phyloP scores from a whole-genome alignment of 2,888 invertebrate genomes.

The Helobdella robusta region DNA sequence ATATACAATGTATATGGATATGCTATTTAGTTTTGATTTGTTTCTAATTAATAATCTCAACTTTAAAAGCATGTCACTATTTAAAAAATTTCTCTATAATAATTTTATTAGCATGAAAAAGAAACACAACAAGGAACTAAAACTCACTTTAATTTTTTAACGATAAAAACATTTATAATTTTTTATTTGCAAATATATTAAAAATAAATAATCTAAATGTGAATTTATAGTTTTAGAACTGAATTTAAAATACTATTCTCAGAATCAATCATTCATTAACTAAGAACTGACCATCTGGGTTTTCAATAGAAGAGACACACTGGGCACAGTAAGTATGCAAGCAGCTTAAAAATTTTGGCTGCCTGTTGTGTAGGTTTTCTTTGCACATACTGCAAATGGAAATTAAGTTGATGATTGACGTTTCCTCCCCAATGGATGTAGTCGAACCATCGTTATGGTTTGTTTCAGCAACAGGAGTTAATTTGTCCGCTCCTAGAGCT shows the following conservation, averaged over 20 bases:
- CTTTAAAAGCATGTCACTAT: too few relatives aligned
- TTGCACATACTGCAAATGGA: constrained; percentile 33
- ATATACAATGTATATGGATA: too few relatives aligned
- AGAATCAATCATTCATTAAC: background rate
- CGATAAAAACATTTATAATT: background rate
- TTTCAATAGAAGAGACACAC: constrained; percentile 54
- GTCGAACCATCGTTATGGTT: too few relatives aligned
- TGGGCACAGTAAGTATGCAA: constrained; percentile 72
- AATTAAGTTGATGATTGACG: constrained; percentile 14
- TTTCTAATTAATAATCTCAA: too few relatives aligned
- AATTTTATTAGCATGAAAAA: too few relatives aligned
- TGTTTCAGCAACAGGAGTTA: too few relatives aligned
- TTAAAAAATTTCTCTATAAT: too few relatives aligned
- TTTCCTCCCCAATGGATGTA: background rate
- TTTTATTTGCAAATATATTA: background rate
- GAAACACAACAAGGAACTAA: too few relatives aligned
- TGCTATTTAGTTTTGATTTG: too few relatives aligned
- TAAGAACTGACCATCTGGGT: constrained; percentile 23
- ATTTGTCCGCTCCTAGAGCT: too few relatives aligned
- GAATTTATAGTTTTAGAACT: background rate
- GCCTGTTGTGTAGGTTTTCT: constrained; percentile 38
- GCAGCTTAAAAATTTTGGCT: constrained; percentile 75
- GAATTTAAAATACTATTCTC: background rate
- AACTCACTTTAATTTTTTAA: background rate
- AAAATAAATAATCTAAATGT: background rate